Percentiles rank a stretch among this genome's conserved stretches.
Conservation (phyloP, 2,113 vertebrate genomes). For the Odocoileus virginianus region DNA sequence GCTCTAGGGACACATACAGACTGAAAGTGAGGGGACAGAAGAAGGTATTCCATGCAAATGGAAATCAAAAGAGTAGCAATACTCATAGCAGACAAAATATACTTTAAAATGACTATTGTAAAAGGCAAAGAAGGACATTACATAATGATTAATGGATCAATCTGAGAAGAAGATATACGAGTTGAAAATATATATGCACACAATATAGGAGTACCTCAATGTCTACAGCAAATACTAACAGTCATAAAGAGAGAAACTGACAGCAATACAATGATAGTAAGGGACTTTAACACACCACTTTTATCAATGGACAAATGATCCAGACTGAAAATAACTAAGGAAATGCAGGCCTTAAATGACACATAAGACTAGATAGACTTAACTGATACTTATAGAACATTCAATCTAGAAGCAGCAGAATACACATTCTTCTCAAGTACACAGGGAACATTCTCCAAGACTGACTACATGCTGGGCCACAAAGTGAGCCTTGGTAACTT, state of each 20-base stretch:
- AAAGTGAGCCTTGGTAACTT: not conserved
- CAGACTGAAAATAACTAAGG: not conserved
- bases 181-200: not conserved
- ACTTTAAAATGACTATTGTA: not conserved
- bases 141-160: not conserved
- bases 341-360: not conserved
- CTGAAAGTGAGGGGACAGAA: not conserved
- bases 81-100: not conserved
- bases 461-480: not conserved
- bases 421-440: not conserved
- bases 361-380: not conserved
- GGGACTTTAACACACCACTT: not conserved
- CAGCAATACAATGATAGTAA: not conserved
- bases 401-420: not conserved
- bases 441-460: not conserved
- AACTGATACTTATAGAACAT: not conserved
- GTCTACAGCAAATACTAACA: not conserved
- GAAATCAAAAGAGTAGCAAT: not conserved
- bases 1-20: not conserved
- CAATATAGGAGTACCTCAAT: not conserved
- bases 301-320: not conserved
- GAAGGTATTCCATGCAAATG: not conserved
- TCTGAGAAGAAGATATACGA: not conserved
- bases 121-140: not conserved
- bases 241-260: not conserved